A percentile compares a stretch with the other conserved stretches of the same genome.
Evolutionary conservation across 2,888 invertebrate genomes (phyloP).

Genomic region (Cenopis cana): DNA sequence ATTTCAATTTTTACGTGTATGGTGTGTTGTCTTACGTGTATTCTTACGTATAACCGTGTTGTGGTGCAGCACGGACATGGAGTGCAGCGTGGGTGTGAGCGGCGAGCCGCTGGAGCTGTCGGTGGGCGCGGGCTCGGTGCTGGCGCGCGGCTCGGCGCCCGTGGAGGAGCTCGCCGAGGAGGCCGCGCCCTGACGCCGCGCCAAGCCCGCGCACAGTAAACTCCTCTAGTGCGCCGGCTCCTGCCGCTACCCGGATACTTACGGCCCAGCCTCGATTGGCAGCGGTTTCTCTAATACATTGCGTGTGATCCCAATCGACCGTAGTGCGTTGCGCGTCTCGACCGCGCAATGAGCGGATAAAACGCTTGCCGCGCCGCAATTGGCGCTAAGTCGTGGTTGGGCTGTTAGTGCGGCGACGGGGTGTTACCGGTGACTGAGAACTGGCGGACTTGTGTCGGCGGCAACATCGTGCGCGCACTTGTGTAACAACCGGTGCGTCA

Average conservation of each 20-base stretch:
- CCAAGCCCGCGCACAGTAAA: slow-evolving; percentile 25
- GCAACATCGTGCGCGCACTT: not conserved
- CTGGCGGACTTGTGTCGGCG: no score
- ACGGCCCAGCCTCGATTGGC: no score
- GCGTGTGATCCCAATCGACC: no score
- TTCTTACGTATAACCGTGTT: not conserved
- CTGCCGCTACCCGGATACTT: not conserved
- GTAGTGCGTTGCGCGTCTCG: no score
- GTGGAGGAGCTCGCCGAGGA: slow-evolving; percentile 76
- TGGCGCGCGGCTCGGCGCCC: slow-evolving; percentile 56
- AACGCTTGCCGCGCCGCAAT: no score
- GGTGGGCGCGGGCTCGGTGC: slow-evolving; percentile 61
- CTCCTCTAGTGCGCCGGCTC: not conserved
- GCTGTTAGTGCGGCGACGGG: not conserved
- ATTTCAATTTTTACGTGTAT: no score
- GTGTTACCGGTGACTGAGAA: no score
- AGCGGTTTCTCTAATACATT: no score
- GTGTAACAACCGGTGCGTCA: not conserved
- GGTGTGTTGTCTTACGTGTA: no score
- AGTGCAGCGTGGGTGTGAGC: slow-evolving; percentile 79
- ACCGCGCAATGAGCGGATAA: no score
- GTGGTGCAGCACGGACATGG: slow-evolving; percentile 75
- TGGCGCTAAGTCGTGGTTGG: no score
- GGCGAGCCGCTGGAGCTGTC: slow-evolving; percentile 70
- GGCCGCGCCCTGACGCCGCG: slow-evolving; percentile 74